A percentile compares a stretch with the other conserved stretches of the same genome.
Conservation (phyloP, 2,888 invertebrate genomes). For the Flabesymbios commensalis region DNA sequence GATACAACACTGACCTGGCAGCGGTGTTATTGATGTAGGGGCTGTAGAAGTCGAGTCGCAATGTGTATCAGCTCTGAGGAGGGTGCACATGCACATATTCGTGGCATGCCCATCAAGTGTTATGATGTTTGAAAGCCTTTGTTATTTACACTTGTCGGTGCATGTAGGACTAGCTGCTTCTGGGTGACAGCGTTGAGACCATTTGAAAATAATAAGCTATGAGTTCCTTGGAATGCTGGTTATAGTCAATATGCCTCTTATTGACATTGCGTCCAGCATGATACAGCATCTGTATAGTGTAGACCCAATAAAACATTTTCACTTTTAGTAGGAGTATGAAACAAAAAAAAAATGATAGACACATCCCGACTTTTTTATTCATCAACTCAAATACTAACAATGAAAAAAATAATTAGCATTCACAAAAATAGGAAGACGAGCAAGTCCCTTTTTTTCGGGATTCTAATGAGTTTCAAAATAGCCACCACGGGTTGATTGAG, state of each 20-base stretch:
- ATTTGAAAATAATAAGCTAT: neutral
- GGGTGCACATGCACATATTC: neutral
- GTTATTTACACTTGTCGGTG: neutral
- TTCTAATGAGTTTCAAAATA: too few species aligned
- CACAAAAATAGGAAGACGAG: too few species aligned
- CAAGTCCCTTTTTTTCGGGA: too few species aligned
- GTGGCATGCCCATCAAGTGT: neutral
- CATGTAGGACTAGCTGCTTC: neutral
- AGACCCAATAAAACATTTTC: too few species aligned
- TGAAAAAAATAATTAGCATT: too few species aligned
- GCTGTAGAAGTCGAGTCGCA: too few species aligned
- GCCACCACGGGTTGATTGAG: too few species aligned
- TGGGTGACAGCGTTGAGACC: neutral
- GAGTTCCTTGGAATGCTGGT: neutral
- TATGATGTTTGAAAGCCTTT: neutral
- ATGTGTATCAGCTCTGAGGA: neutral
- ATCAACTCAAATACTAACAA: too few species aligned
- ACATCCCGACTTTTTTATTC: too few species aligned
- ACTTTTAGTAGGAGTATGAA: too few species aligned
- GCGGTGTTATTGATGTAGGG: neutral
- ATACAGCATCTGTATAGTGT: neutral
- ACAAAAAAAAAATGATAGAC: too few species aligned
- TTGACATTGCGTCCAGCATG: neutral
- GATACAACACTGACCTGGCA: neutral
- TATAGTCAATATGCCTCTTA: neutral